phyloP scores from a whole-genome alignment of 2,888 invertebrate species.

The Sminthurinus aureus region DNA sequence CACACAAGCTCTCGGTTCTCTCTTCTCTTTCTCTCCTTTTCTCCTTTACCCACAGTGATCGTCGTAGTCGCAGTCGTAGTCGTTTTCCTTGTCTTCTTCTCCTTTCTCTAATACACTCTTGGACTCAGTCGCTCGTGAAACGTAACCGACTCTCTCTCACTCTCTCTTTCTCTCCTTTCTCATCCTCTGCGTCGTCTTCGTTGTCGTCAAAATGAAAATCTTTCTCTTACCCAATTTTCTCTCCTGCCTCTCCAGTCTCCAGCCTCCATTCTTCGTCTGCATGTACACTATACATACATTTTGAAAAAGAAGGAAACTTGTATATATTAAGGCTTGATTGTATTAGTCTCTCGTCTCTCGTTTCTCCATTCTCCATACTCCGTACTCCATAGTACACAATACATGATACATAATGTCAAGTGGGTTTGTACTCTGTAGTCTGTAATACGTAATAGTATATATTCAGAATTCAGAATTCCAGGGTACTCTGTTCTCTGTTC shows the following conservation, averaged over 20 bases:
- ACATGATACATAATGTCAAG: neutral
- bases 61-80: no score
- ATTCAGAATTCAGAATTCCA: no score
- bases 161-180: conserved; percentile 1
- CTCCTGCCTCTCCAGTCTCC: neutral
- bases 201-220: conserved; percentile 40
- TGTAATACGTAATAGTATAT: no score
- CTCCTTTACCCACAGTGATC: neutral
- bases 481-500: no score
- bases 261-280: neutral
- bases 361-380: no score
- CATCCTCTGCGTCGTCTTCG: neutral
- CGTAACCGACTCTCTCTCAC: conserved; percentile 7
- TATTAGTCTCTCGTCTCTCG: neutral
- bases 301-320: neutral
- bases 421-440: neutral
- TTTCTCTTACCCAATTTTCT: conserved; percentile 28
- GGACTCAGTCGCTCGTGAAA: neutral
- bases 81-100: neutral
- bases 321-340: neutral
- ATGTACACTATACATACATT: neutral
- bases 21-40: neutral
- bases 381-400: neutral
- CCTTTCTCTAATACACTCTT: neutral
- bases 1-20: conserved; percentile 27